phyloP scores from a whole-genome alignment of 2,113 vertebrate species.

The Pterophyllum scalare region DNA sequence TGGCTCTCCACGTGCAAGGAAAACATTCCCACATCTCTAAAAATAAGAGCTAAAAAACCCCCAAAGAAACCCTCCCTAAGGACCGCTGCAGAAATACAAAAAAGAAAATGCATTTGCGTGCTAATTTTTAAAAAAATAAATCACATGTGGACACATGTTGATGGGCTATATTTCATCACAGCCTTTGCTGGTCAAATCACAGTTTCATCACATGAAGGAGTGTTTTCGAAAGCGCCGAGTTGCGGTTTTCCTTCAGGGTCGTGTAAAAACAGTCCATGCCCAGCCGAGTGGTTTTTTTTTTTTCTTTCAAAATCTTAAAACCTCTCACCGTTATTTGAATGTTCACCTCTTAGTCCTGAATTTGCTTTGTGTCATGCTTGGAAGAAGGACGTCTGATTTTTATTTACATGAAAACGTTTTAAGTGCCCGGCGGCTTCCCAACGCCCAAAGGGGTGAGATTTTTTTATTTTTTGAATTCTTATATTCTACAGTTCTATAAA shows the following conservation, averaged over 20 bases:
- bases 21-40: slow-evolving; percentile 5
- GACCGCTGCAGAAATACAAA: background rate
- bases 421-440: too few species aligned
- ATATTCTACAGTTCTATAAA: background rate
- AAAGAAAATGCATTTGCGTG: background rate
- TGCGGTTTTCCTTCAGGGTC: background rate
- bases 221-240: slow-evolving; percentile 25
- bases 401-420: too few species aligned
- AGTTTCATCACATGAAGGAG: slow-evolving; percentile 21
- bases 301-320: background rate
- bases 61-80: background rate
- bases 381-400: too few species aligned
- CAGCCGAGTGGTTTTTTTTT: background rate
- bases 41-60: background rate
- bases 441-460: too few species aligned
- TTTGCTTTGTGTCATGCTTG: background rate
- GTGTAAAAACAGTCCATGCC: background rate
- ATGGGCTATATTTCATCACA: slow-evolving; percentile 12
- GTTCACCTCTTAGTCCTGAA: background rate
- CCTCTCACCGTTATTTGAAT: background rate
- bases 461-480: background rate
- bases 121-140: background rate
- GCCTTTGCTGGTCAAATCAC: slow-evolving; percentile 3
- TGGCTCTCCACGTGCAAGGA: background rate
- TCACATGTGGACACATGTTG: background rate